A percentile compares a stretch with the other conserved stretches of the same genome.
These are phyloP conservation scores for Ectemnius lituratus DNA, from an alignment of 2,888 invertebrate genomes.

Conservation along the genomic window DNA sequence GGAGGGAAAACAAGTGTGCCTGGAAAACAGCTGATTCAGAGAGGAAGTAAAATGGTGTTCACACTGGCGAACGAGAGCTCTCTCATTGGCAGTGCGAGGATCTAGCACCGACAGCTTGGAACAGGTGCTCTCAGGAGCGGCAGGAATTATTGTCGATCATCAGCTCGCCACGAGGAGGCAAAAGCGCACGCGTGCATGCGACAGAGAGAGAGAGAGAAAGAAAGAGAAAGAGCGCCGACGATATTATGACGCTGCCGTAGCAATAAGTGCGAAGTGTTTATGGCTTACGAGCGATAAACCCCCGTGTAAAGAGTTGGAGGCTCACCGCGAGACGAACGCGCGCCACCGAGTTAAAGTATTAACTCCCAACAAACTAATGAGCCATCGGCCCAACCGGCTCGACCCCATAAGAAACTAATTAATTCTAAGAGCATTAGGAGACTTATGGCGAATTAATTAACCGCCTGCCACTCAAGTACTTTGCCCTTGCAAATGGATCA, in stretches of 20 bases:
- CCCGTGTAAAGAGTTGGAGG: conserved; percentile 35
- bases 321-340: background rate
- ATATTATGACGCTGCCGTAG: conserved; percentile 37
- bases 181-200: background rate
- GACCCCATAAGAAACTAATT: conserved; percentile 24
- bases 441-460: conserved; percentile 20
- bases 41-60: background rate
- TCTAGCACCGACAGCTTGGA: conserved; percentile 26
- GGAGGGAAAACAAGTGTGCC: background rate
- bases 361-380: conserved; percentile 45
- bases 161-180: conserved; percentile 34
- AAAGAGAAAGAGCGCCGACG: too few species aligned
- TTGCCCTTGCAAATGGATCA: too few species aligned
- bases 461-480: too few species aligned
- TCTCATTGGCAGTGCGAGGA: background rate
- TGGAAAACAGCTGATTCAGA: background rate
- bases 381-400: conserved; percentile 24
- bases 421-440: conserved; percentile 11
- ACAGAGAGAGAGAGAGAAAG: background rate
- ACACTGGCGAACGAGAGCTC: background rate
- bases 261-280: conserved; percentile 54
- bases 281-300: conserved; percentile 52
- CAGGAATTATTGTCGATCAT: conserved; percentile 54
- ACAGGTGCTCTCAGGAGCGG: conserved; percentile 53
- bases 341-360: conserved; percentile 32